These are phyloP conservation scores for Lepus americanus DNA, from an alignment of 2,113 vertebrate species.

Conservation along the genomic window DNA sequence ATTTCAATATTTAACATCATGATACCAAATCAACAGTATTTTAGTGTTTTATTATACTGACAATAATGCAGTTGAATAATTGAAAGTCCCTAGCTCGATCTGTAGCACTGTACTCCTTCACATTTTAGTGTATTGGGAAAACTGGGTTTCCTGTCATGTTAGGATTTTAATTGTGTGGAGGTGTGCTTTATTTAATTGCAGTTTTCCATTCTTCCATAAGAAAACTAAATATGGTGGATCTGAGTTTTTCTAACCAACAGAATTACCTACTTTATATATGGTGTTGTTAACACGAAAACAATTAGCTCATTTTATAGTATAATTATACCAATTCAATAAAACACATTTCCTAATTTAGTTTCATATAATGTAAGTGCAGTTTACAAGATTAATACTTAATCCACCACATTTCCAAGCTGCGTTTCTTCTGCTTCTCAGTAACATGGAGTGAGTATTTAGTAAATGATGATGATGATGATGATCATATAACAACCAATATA, in stretches of 20 bases:
- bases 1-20: neutral
- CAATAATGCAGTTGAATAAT: conserved; percentile 32
- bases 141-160: neutral
- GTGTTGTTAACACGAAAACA: neutral
- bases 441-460: neutral
- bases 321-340: neutral
- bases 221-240: neutral
- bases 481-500: neutral
- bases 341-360: neutral
- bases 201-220: neutral
- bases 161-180: neutral
- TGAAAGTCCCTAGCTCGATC: conserved; percentile 4
- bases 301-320: neutral
- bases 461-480: neutral
- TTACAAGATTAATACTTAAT: conserved; percentile 49
- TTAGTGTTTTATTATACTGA: conserved; percentile 46
- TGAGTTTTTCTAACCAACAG: neutral
- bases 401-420: neutral
- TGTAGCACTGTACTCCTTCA: neutral
- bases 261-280: neutral
- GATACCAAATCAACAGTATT: conserved; percentile 4
- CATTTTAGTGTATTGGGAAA: neutral
- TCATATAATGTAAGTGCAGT: conserved; percentile 15
- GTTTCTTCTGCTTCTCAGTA: neutral
- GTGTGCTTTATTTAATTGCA: neutral